Conservation (phyloP, 1,140 invertebrate genomes). For the Laupala kohalensis region DNA sequence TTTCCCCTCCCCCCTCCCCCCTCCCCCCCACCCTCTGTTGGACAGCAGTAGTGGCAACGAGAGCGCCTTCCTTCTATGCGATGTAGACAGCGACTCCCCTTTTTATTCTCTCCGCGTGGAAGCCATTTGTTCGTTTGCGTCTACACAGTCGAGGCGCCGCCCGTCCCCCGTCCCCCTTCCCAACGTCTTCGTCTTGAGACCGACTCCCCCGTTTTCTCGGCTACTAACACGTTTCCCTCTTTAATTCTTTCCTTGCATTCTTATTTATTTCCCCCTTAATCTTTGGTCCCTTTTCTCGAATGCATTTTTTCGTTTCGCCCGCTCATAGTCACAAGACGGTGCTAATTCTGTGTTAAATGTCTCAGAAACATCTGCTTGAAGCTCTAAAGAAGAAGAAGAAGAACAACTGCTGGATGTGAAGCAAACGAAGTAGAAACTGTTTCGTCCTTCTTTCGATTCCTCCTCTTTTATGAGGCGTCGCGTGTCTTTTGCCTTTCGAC, state of each 20-base stretch:
- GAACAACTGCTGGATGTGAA: not conserved
- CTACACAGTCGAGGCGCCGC: not conserved
- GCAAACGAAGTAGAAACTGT: not conserved
- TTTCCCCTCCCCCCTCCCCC: not conserved
- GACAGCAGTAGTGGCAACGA: too few species aligned
- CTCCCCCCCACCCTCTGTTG: not conserved
- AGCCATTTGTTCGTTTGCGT: slow-evolving; percentile 9
- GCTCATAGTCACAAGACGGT: not conserved
- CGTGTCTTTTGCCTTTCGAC: not conserved
- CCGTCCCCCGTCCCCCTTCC: not conserved
- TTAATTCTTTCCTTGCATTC: slow-evolving; percentile 5
- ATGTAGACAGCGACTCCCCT: not conserved
- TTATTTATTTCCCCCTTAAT: slow-evolving; percentile 7
- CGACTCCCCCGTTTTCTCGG: too few species aligned
- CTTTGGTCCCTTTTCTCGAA: slow-evolving; percentile 2
- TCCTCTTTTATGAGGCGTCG: not conserved
- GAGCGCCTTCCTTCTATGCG: not conserved
- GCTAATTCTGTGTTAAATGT: slow-evolving; percentile 11
- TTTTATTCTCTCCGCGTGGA: slow-evolving; percentile 8
- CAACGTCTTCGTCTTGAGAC: not conserved
- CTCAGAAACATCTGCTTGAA: slow-evolving; percentile 7
- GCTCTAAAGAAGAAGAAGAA: not conserved
- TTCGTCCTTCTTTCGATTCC: not conserved
- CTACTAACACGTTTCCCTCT: slow-evolving; percentile 2
- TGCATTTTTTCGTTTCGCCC: slow-evolving; percentile 4